Evolutionary conservation across 2,113 vertebrate species (phyloP).

Genomic region (Eudyptes chrysolophus): DNA sequence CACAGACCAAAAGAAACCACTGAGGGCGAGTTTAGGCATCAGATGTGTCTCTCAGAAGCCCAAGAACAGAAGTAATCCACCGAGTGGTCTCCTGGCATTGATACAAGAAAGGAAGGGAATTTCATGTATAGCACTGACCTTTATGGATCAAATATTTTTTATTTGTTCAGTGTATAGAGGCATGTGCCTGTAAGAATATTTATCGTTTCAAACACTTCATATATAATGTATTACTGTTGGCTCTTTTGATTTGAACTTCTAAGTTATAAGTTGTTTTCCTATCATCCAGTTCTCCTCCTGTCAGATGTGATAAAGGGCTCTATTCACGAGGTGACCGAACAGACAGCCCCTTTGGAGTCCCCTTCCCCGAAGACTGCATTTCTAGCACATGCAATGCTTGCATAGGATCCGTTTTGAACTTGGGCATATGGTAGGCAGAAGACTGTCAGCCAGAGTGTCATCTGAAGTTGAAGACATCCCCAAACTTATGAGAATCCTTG

Average conservation of each 20-base stretch:
- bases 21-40: not conserved
- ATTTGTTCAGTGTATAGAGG: not conserved
- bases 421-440: not conserved
- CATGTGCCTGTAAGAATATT: not conserved
- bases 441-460: not conserved
- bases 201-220: not conserved
- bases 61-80: not conserved
- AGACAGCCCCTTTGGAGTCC: not conserved
- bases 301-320: conserved; percentile 14
- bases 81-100: not conserved
- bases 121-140: not conserved
- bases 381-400: not conserved
- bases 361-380: not conserved
- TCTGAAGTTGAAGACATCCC: not conserved
- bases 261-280: not conserved
- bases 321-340: not conserved
- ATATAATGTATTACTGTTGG: not conserved
- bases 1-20: not conserved
- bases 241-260: not conserved
- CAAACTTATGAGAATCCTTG: not conserved
- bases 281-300: not conserved
- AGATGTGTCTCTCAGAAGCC: not conserved
- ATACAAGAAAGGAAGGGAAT: not conserved
- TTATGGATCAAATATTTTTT: not conserved
- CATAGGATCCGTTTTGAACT: not conserved